Base-by-base conservation (phyloP, 1,140 invertebrate species). In the Mycetomoellerius zeteki region DNA sequence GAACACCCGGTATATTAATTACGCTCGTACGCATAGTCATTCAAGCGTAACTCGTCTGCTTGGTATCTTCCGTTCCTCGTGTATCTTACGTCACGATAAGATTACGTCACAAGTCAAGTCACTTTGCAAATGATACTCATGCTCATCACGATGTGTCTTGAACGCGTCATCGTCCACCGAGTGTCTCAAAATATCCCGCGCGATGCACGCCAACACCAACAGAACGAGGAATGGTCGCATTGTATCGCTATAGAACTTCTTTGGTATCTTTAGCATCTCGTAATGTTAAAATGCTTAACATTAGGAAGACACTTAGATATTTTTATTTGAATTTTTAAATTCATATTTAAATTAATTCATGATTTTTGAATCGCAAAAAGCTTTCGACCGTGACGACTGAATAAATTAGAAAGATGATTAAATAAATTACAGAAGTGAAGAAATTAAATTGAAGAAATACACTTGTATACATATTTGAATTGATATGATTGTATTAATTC, bases 21-120 rank as follows among this genome's bases (percentile, higher is more conserved):
- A 43, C 8, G 0, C 4, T 72, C 14, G 10, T 27, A 21, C 10
- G n/a, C 33, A n/a, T 6, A 33, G n/a, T 78, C 27, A 2, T 33
- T 71, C 24, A 6, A 56, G 16, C 67, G 16, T 21, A 82, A 30
- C 30, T 82, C 6, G 47, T 71, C 47, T 56, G n/a, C 10, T 37
- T 14, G 14, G 24, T 43, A 19, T 33, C 27, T 27, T 82, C 16
- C 12, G n/a, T 37, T 73, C 30, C 3, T 21, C n/a, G 21, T 67
- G 21, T 5, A 71, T n/a, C 5, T 14, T 8, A 43, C 78, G 78
- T 82, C 52, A 82, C 33, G 52, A 6, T 24, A 56, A 12, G 19
- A 58, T 82, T 72, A 52, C 62, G 27, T 65, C 58, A 52, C n/a
- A 7, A 65, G 33, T 50, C 37, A 80, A 80, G 76, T 80, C 76